phyloP scores from a whole-genome alignment of 1,140 invertebrate genomes.

The Drosophila equinoxialis region DNA sequence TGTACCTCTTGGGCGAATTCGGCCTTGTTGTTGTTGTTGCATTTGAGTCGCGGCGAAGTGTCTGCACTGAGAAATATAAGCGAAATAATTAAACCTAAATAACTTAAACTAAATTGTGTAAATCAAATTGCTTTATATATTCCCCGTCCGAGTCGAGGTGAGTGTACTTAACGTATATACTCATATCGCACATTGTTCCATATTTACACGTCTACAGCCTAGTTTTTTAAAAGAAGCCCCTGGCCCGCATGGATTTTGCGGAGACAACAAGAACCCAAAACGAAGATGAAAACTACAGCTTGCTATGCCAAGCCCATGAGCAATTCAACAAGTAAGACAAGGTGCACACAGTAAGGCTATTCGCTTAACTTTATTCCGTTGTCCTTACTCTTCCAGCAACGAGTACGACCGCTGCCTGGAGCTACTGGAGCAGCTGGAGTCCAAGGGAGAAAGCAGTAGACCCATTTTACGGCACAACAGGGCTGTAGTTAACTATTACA shows the following conservation, averaged over 20 bases:
- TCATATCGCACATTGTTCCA: no score
- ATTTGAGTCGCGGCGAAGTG: no score
- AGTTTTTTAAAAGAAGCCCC: no score
- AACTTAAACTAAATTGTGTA: no score
- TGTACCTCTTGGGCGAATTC: no score
- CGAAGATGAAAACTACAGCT: conserved; percentile 72
- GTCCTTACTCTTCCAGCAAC: conserved; percentile 30
- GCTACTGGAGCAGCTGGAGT: conserved; percentile 86
- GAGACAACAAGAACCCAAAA: conserved; percentile 73
- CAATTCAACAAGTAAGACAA: conserved; percentile 70
- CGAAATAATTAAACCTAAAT: no score
- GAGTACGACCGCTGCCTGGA: conserved; percentile 85
- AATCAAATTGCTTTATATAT: no score
- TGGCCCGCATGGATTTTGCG: conserved; percentile 66
- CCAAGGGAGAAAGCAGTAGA: conserved; percentile 85
- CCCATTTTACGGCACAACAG: conserved; percentile 90
- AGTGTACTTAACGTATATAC: no score
- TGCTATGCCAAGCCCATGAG: conserved; percentile 72
- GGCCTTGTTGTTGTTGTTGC: no score
- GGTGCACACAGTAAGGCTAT: not conserved
- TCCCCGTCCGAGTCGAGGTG: no score
- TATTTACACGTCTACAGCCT: no score
- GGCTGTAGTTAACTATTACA: conserved; percentile 89
- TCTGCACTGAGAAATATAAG: no score
- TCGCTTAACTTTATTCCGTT: not conserved